Evolutionary conservation across 2,888 invertebrate genomes (phyloP).

Genomic region (Platypus cylindrus): DNA sequence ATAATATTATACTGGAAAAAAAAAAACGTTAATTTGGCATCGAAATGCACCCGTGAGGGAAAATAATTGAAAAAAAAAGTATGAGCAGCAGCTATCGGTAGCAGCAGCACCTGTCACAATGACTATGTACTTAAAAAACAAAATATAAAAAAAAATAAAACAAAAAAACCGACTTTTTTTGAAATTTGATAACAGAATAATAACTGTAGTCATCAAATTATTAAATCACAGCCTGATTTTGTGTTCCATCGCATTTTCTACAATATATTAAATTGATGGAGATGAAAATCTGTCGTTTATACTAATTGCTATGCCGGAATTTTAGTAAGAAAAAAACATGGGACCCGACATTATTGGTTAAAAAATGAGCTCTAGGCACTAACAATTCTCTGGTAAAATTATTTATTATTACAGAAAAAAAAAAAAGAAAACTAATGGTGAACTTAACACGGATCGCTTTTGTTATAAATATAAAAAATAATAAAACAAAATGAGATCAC

Average conservation of each 20-base stretch:
- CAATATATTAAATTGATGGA: too few species aligned
- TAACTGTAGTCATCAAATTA: constrained; percentile 39
- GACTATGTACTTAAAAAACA: too few species aligned
- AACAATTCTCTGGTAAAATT: constrained; percentile 36
- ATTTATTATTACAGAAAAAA: too few species aligned
- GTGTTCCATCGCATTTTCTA: constrained; percentile 32
- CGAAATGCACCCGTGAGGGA: constrained; percentile 24
- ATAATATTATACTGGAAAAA: too few species aligned
- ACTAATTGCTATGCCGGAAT: constrained; percentile 17
- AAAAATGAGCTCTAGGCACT: constrained; percentile 36
- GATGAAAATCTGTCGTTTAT: constrained; percentile 23
- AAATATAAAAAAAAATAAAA: too few species aligned
- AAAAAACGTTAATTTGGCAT: constrained; percentile 2
- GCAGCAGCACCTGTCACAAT: constrained; percentile 28
- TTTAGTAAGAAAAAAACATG: too few species aligned
- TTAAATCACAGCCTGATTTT: constrained; percentile 43
- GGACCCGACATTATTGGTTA: constrained; percentile 19
- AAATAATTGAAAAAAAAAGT: constrained; percentile 20
- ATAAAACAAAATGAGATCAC: constrained; percentile 35
- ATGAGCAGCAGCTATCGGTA: too few species aligned
- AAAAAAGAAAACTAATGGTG: constrained; percentile 20
- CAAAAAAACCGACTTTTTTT: constrained; percentile 23
- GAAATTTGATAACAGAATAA: constrained; percentile 34
- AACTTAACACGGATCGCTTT: constrained; percentile 26
- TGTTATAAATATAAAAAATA: constrained; percentile 33